phyloP scores from a whole-genome alignment of 2,888 invertebrate species.

The Strigamia crassipes region DNA sequence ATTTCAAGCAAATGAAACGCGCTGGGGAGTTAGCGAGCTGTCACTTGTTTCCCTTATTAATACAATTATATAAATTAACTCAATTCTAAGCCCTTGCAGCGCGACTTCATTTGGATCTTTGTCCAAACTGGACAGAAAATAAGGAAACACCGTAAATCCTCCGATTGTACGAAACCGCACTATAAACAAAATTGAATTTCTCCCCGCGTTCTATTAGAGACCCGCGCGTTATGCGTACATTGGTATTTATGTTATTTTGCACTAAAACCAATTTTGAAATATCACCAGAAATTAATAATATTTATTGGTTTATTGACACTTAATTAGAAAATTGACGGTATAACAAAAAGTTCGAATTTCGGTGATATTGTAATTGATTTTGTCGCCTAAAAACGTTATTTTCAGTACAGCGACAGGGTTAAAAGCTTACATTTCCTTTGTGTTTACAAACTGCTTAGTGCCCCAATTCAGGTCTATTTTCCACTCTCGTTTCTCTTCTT shows the following conservation, averaged over 20 bases:
- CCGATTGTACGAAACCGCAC: too few species aligned
- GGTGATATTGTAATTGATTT: too few species aligned
- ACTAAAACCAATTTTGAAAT: too few species aligned
- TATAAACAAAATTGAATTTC: too few species aligned
- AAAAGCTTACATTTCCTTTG: neutral
- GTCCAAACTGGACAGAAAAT: neutral
- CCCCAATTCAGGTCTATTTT: slow-evolving; percentile 2
- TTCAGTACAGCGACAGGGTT: neutral
- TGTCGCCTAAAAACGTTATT: too few species aligned
- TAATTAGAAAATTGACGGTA: too few species aligned
- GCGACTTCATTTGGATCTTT: slow-evolving; percentile 18
- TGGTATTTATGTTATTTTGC: too few species aligned
- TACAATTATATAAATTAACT: slow-evolving; percentile 42
- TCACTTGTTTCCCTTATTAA: slow-evolving; percentile 40
- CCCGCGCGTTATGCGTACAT: too few species aligned
- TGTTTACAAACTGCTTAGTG: neutral
- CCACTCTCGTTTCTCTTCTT: slow-evolving; percentile 5
- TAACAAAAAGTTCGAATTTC: neutral
- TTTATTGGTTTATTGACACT: too few species aligned
- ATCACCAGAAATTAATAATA: too few species aligned
- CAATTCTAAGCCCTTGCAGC: neutral
- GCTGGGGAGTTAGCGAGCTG: slow-evolving; percentile 32
- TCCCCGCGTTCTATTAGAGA: too few species aligned
- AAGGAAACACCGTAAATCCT: too few species aligned
- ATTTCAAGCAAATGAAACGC: slow-evolving; percentile 37